Percentiles rank a stretch among this genome's conserved stretches.
Evolutionary conservation across 2,113 vertebrate genomes (phyloP).

Genomic region (Cynoglossus semilaevis): DNA sequence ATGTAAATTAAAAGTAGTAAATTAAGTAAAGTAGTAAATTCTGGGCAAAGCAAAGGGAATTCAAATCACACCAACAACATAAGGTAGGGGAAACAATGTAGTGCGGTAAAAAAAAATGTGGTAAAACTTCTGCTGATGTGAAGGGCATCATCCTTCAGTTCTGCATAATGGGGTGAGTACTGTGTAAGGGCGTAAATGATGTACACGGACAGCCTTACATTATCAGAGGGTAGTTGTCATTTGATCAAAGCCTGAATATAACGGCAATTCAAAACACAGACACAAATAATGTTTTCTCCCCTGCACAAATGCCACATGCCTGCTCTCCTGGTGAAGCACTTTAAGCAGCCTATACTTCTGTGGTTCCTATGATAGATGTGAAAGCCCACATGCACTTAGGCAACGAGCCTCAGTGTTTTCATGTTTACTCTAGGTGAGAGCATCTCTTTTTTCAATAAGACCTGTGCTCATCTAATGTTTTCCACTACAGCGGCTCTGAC

Average conservation of each 20-base stretch:
- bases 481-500: slow-evolving; percentile 47
- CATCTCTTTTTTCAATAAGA: slow-evolving; percentile 7
- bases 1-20: too few relatives aligned
- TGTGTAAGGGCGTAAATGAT: slow-evolving; percentile 24
- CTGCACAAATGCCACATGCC: slow-evolving; percentile 12
- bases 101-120: too few relatives aligned
- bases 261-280: background rate
- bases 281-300: slow-evolving; percentile 8
- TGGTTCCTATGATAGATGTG: slow-evolving; percentile 18
- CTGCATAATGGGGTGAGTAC: slow-evolving; percentile 40
- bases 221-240: slow-evolving; percentile 34
- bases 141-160: slow-evolving; percentile 39
- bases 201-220: slow-evolving; percentile 23
- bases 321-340: slow-evolving; percentile 22
- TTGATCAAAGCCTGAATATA: slow-evolving; percentile 33
- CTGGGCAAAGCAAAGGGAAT: too few relatives aligned
- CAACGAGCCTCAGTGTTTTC: slow-evolving; percentile 9
- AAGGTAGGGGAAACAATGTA: slow-evolving; percentile 22
- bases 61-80: slow-evolving; percentile 13
- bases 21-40: too few relatives aligned
- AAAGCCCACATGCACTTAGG: slow-evolving; percentile 30
- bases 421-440: background rate
- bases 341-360: slow-evolving; percentile 11
- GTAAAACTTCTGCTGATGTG: slow-evolving; percentile 18
- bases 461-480: slow-evolving; percentile 61